Evolutionary conservation across 2,797 vertebrate species (phyloP).

Genomic region (Acrossocheilus wenchowensis): DNA sequence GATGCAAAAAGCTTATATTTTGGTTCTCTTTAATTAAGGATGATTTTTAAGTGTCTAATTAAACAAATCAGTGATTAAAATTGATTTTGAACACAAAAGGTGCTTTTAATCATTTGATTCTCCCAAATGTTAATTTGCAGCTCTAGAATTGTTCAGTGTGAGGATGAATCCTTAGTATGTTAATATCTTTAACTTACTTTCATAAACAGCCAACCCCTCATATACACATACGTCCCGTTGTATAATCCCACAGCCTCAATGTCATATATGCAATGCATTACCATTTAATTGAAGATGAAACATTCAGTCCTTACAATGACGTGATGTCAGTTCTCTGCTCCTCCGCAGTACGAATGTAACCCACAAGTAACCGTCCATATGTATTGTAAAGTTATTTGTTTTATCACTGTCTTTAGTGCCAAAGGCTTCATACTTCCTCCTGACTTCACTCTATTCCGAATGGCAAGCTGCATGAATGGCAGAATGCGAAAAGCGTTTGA

Average conservation of each 20-base stretch:
- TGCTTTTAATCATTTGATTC: slow-evolving; percentile 52
- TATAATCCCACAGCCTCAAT: slow-evolving; percentile 43
- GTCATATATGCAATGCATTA: slow-evolving; percentile 61
- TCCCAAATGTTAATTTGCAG: slow-evolving; percentile 44
- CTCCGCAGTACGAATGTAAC: slow-evolving; percentile 58
- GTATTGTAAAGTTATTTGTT: slow-evolving; percentile 41
- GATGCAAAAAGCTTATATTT: slow-evolving; percentile 35
- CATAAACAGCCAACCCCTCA: slow-evolving; percentile 18
- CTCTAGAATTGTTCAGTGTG: slow-evolving; percentile 40
- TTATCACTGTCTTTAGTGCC: slow-evolving; percentile 59
- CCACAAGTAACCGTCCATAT: slow-evolving; percentile 53
- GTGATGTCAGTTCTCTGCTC: slow-evolving; percentile 52
- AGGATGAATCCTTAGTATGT: slow-evolving; percentile 44
- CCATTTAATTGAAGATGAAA: slow-evolving; percentile 46
- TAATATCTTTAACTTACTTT: slow-evolving; percentile 9
- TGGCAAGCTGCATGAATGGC: slow-evolving; percentile 60
- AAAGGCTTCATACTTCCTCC: slow-evolving; percentile 52
- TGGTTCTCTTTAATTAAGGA: slow-evolving; percentile 25
- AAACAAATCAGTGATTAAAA: slow-evolving; percentile 39
- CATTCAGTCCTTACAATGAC: slow-evolving; percentile 44
- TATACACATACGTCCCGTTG: not conserved
- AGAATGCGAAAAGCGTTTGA: slow-evolving; percentile 34
- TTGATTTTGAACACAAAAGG: slow-evolving; percentile 41
- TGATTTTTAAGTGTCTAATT: slow-evolving; percentile 28
- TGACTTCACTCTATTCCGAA: slow-evolving; percentile 49